phyloP scores from a whole-genome alignment of 2,888 invertebrate genomes.

The Elmis aenea region DNA sequence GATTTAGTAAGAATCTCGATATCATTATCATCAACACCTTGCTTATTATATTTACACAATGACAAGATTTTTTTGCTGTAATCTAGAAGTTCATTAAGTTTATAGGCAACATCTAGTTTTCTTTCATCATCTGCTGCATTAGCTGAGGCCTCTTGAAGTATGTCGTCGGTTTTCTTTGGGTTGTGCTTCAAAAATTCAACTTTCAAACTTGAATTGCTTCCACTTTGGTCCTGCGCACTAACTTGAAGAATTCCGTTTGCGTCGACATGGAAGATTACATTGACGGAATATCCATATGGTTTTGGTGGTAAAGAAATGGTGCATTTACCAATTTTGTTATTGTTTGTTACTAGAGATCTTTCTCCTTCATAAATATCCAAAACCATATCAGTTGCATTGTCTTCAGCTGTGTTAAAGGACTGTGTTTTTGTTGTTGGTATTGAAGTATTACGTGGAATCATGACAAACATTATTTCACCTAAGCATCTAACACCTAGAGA shows the following conservation, averaged over 20 bases:
- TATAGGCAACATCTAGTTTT: not conserved
- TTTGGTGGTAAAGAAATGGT: constrained; percentile 15
- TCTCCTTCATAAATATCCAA: constrained; percentile 24
- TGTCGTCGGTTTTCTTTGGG: not conserved
- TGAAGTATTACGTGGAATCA: constrained; percentile 21
- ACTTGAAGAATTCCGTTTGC: constrained; percentile 24
- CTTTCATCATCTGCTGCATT: constrained; percentile 3
- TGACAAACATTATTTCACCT: constrained; percentile 18
- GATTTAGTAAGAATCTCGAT: constrained; percentile 1
- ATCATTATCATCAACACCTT: not conserved
- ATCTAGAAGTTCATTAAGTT: not conserved
- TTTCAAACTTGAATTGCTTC: constrained; percentile 1
- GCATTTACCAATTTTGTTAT: constrained; percentile 21
- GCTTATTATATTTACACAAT: constrained; percentile 2
- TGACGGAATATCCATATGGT: constrained; percentile 18
- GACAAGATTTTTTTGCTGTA: constrained; percentile 2
- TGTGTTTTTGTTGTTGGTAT: constrained; percentile 11
- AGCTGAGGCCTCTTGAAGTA: constrained; percentile 1
- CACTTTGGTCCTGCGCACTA: constrained; percentile 7
- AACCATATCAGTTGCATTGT: constrained; percentile 10
- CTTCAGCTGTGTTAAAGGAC: constrained; percentile 8
- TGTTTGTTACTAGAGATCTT: constrained; percentile 19
- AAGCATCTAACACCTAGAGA: constrained; percentile 22
- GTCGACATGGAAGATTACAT: constrained; percentile 16
- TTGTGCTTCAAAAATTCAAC: constrained; percentile 3